Percentiles rank a stretch among this genome's conserved stretches.
phyloP scores from a whole-genome alignment of 2,113 vertebrate genomes.

The Microtus montanus region DNA sequence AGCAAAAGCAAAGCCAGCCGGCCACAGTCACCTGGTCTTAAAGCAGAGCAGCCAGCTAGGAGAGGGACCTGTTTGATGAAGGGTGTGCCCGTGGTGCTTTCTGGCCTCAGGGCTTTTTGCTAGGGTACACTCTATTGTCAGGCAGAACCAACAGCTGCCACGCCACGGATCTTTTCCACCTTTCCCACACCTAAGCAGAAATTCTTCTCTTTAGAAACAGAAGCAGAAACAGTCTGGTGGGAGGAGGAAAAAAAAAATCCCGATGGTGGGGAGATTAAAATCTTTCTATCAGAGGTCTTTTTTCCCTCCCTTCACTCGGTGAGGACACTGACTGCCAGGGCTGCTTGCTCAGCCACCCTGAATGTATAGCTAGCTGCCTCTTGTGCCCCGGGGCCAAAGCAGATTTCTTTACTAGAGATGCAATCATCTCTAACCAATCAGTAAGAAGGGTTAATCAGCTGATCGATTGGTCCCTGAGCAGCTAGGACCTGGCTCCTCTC shows the following conservation, averaged over 20 bases:
- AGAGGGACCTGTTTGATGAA: conserved; percentile 16
- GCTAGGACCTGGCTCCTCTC: conserved; percentile 85
- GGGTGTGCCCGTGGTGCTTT: background rate
- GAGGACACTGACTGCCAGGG: conserved; percentile 71
- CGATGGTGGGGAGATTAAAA: conserved; percentile 61
- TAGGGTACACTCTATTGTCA: background rate
- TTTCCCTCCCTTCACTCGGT: conserved; percentile 52
- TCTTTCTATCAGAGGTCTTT: conserved; percentile 43
- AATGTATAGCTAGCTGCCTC: conserved; percentile 82
- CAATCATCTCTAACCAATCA: conserved; percentile 93
- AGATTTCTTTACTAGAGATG: conserved; percentile 90
- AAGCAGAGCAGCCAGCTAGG: background rate
- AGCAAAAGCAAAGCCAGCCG: background rate
- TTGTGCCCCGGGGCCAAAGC: conserved; percentile 85
- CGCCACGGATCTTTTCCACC: background rate
- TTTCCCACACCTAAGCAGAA: conserved; percentile 13
- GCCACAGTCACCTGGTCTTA: background rate
- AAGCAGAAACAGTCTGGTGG: conserved; percentile 45
- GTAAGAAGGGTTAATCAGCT: conserved; percentile 94
- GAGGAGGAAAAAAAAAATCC: background rate
- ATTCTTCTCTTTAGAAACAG: conserved; percentile 55
- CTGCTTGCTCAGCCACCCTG: conserved; percentile 79
- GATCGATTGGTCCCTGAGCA: conserved; percentile 88
- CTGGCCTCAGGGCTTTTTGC: conserved; percentile 28
- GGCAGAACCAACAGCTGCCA: background rate